Evolutionary conservation across 2,113 vertebrate genomes (phyloP).

Genomic region (Pollimyrus isidori): DNA sequence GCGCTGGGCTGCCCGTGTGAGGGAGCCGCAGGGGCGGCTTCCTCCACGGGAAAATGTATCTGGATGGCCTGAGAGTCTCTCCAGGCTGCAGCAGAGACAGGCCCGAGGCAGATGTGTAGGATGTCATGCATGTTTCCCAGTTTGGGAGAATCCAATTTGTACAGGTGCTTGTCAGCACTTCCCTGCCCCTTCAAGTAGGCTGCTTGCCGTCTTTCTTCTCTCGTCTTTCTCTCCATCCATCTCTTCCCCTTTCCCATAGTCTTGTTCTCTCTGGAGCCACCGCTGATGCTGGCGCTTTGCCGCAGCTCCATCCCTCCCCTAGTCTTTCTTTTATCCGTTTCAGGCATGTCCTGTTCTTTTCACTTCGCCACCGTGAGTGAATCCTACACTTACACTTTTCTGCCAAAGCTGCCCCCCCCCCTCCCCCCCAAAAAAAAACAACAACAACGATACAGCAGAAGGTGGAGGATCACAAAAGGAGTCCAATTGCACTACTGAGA

Average conservation of each 20-base stretch:
- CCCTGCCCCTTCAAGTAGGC: neutral
- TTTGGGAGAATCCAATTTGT: neutral
- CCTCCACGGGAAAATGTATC: neutral
- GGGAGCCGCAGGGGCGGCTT: neutral
- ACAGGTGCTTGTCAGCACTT: neutral
- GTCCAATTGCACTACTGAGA: neutral
- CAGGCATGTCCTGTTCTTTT: slow-evolving; percentile 40
- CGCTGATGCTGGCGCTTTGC: slow-evolving; percentile 2
- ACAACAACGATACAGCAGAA: slow-evolving; percentile 14
- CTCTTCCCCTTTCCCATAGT: neutral
- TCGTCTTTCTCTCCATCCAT: neutral
- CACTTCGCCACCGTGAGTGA: slow-evolving; percentile 24
- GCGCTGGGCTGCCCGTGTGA: neutral
- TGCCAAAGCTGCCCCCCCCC: neutral
- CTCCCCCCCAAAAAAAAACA: neutral
- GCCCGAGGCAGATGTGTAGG: too few species aligned
- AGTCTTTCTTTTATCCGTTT: slow-evolving; percentile 32
- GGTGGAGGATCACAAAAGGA: neutral
- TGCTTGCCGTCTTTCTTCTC: neutral
- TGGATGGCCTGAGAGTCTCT: neutral
- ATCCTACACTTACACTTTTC: slow-evolving; percentile 5
- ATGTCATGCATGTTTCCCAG: neutral
- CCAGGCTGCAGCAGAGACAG: neutral
- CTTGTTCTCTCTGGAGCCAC: neutral
- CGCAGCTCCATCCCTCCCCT: neutral